Conservation (phyloP, 2,797 vertebrate species). For the Gymnothorax reevesii region DNA sequence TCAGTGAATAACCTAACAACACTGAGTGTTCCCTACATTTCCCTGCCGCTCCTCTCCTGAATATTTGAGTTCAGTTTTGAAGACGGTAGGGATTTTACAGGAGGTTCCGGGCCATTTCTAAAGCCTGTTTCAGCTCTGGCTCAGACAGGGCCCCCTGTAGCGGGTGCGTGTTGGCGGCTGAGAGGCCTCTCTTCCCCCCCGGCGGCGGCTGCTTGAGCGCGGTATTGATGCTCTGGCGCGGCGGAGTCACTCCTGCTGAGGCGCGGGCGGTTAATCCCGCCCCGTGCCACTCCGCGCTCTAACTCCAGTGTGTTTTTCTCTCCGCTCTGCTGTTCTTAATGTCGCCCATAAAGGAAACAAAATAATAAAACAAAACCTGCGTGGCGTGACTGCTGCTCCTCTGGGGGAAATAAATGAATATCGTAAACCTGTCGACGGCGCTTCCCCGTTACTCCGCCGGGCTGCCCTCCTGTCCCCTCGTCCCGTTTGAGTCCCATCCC, state of each 20-base stretch:
- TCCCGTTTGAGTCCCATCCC: not conserved
- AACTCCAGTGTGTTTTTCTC: constrained; percentile 69
- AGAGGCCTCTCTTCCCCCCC: not conserved
- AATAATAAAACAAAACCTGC: constrained; percentile 63
- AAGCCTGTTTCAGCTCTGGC: no score
- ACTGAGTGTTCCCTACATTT: not conserved
- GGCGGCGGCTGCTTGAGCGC: constrained; percentile 20
- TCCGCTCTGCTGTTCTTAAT: constrained; percentile 79
- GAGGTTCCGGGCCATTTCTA: not conserved
- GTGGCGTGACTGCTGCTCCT: constrained; percentile 27
- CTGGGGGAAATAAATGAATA: constrained; percentile 32
- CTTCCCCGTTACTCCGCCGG: not conserved
- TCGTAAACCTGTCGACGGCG: constrained; percentile 33
- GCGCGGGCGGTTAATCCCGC: constrained; percentile 33
- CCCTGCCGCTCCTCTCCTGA: not conserved
- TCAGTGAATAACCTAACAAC: not conserved
- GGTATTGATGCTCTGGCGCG: constrained; percentile 21
- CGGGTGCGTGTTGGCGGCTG: not conserved
- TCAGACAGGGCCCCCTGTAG: not conserved
- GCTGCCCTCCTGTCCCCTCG: not conserved
- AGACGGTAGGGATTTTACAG: not conserved
- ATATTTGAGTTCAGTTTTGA: not conserved
- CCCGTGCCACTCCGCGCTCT: constrained; percentile 13
- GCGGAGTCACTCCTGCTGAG: constrained; percentile 11
- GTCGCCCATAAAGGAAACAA: constrained; percentile 78